phyloP scores from a whole-genome alignment of 2,113 vertebrate genomes.

The Vulpes lagopus region DNA sequence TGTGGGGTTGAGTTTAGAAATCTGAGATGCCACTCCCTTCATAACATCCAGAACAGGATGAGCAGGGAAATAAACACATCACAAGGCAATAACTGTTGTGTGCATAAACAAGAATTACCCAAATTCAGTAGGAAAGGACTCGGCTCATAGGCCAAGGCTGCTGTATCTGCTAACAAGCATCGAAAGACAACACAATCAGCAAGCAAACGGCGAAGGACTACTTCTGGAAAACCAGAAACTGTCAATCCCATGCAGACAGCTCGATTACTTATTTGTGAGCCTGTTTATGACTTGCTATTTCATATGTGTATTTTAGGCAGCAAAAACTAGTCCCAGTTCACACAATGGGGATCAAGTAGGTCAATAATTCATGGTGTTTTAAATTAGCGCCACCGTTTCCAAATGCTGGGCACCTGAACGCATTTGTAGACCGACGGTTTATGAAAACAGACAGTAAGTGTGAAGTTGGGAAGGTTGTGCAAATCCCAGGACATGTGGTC shows the following conservation, averaged over 20 bases:
- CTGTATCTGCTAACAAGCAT: background rate
- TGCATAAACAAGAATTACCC: slow-evolving; percentile 10
- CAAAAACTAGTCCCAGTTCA: slow-evolving; percentile 57
- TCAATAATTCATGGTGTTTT: background rate
- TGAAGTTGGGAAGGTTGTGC: background rate
- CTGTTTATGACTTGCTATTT: slow-evolving; percentile 44
- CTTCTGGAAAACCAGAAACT: background rate
- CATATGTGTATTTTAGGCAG: slow-evolving; percentile 14
- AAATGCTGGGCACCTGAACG: background rate
- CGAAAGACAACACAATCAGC: slow-evolving; percentile 4
- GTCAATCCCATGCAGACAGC: background rate
- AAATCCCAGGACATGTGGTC: background rate
- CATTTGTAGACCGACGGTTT: background rate
- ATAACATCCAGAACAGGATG: background rate
- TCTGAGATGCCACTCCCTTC: background rate
- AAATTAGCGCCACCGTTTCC: background rate
- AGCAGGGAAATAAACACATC: background rate
- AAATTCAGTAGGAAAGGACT: background rate
- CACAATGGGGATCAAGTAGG: background rate
- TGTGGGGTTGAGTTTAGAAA: background rate
- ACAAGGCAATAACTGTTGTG: background rate
- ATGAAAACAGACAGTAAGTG: background rate
- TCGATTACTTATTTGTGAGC: slow-evolving; percentile 31
- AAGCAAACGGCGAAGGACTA: background rate
- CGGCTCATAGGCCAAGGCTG: slow-evolving; percentile 6